phyloP scores from a whole-genome alignment of 2,113 vertebrate species.

The Poeciliopsis turrubarensis region DNA sequence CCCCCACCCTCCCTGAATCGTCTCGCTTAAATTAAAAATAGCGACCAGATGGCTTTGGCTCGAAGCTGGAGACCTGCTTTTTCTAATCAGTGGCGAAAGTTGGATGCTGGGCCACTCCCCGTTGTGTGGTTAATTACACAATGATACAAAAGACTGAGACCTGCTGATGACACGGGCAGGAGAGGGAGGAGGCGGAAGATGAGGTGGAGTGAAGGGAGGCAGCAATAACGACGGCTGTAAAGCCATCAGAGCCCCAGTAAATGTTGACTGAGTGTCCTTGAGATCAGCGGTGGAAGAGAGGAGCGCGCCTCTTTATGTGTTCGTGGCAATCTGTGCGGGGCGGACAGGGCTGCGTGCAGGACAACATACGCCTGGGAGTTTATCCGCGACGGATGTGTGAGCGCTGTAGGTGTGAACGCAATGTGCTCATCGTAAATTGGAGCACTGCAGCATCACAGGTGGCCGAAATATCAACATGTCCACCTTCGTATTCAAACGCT shows the following conservation, averaged over 20 bases:
- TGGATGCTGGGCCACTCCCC: conserved; percentile 56
- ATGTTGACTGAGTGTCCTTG: conserved; percentile 79
- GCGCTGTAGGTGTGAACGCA: neutral
- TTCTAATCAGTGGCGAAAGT: conserved; percentile 52
- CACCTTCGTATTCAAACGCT: neutral
- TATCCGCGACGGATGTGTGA: neutral
- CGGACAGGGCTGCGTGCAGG: conserved; percentile 5
- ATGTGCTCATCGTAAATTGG: neutral
- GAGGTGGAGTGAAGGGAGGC: conserved; percentile 29
- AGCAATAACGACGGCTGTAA: conserved; percentile 66
- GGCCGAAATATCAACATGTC: neutral
- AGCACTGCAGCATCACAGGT: neutral
- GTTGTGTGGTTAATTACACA: conserved; percentile 72
- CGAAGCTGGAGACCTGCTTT: conserved; percentile 24
- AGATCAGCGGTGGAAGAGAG: conserved; percentile 46
- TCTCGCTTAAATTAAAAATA: conserved; percentile 24
- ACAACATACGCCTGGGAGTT: conserved; percentile 2
- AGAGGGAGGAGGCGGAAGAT: conserved; percentile 12
- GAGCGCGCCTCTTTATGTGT: conserved; percentile 24
- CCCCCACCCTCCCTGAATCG: neutral
- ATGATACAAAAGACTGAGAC: conserved; percentile 54
- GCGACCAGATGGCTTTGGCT: conserved; percentile 59
- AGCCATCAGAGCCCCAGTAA: conserved; percentile 74
- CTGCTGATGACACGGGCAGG: conserved; percentile 57
- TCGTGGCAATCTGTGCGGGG: conserved; percentile 9